Percentiles rank a stretch among this genome's conserved stretches.
phyloP scores from a whole-genome alignment of 2,113 vertebrate species.

The Scomber scombrus region DNA sequence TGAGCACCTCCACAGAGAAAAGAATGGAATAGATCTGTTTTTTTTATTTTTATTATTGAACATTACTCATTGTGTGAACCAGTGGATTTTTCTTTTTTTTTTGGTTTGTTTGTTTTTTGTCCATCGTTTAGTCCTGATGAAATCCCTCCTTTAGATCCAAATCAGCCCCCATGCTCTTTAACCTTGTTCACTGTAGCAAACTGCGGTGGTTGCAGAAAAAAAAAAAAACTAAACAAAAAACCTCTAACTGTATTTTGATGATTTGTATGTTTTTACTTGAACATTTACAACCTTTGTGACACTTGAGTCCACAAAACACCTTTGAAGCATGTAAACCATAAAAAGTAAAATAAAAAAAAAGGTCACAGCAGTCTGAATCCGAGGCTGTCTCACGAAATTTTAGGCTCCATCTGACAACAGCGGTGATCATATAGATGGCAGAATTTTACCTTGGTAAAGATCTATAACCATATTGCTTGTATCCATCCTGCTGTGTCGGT shows the following conservation, averaged over 20 bases:
- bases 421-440: constrained; percentile 23
- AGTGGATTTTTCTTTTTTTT: constrained; percentile 49
- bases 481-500: constrained; percentile 50
- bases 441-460: constrained; percentile 16
- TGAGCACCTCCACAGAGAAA: constrained; percentile 69
- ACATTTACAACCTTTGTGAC: constrained; percentile 52
- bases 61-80: constrained; percentile 65
- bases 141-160: constrained; percentile 51
- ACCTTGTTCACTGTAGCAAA: constrained; percentile 63
- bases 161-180: constrained; percentile 40
- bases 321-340: constrained; percentile 25
- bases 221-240: constrained; percentile 39
- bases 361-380: constrained; percentile 10
- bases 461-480: constrained; percentile 37
- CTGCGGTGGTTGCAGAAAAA: constrained; percentile 59
- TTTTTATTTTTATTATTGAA: constrained; percentile 25
- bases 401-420: constrained; percentile 21
- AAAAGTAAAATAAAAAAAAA: neutral
- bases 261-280: constrained; percentile 72
- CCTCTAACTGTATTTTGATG: constrained; percentile 57
- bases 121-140: constrained; percentile 44
- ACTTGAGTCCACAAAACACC: constrained; percentile 38
- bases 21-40: constrained; percentile 53
- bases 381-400: constrained; percentile 10
- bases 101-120: constrained; percentile 15